Conservation (phyloP, 2,113 vertebrate genomes). For the Corythornis vintsioides region DNA sequence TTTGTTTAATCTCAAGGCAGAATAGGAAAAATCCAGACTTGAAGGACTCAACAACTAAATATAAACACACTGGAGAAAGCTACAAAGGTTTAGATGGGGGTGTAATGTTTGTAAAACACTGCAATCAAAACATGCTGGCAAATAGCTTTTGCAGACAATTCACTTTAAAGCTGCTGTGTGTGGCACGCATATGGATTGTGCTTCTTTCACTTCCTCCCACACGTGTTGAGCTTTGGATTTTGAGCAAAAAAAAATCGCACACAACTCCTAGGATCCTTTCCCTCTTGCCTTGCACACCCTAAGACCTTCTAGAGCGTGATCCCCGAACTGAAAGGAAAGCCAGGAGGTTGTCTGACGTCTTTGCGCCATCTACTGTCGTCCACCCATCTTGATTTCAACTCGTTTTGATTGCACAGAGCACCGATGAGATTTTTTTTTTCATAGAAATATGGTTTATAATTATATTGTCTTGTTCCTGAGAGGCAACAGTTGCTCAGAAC, state of each 20-base stretch:
- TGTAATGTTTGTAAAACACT: background rate
- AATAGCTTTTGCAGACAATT: background rate
- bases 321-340: background rate
- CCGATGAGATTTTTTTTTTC: background rate
- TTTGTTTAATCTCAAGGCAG: background rate
- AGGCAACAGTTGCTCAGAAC: background rate
- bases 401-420: background rate
- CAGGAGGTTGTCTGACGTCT: accelerated
- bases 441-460: background rate
- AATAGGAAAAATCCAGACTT: background rate
- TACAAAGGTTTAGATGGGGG: background rate
- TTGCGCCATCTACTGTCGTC: constrained; percentile 19
- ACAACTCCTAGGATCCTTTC: background rate
- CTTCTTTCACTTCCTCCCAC: background rate
- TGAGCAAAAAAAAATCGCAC: background rate
- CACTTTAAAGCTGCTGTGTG: background rate
- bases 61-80: background rate
- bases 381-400: background rate
- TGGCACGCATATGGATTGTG: background rate
- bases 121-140: background rate
- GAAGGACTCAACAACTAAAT: background rate
- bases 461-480: background rate
- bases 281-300: background rate
- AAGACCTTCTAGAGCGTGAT: background rate
- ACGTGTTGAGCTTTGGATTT: background rate